These are phyloP conservation scores for Coelopa frigida DNA, from an alignment of 1,140 invertebrate genomes.

Conservation along the genomic window DNA sequence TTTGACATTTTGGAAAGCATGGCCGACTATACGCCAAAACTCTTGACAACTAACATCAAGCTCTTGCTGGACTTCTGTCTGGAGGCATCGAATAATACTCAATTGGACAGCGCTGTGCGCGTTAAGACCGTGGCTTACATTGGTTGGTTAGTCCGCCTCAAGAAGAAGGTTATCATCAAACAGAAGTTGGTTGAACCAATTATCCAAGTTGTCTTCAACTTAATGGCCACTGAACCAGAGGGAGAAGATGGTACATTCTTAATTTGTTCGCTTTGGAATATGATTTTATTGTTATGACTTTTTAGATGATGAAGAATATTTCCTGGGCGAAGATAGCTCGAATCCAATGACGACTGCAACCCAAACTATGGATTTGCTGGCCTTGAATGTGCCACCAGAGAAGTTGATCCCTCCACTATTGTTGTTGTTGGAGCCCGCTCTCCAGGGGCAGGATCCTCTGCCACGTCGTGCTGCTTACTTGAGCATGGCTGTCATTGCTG, in stretches of 20 bases:
- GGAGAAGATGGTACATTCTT: constrained; percentile 13
- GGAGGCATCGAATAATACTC: constrained; percentile 51
- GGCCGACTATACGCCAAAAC: constrained; percentile 56
- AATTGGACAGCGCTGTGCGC: constrained; percentile 53
- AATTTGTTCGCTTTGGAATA: no score
- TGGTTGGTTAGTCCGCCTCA: constrained; percentile 55
- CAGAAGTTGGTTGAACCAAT: constrained; percentile 67
- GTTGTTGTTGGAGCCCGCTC: constrained; percentile 53
- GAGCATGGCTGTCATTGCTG: constrained; percentile 65
- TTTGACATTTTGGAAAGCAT: constrained; percentile 69
- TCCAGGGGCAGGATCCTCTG: constrained; percentile 52
- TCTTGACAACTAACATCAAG: constrained; percentile 60
- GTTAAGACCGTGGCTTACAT: constrained; percentile 62
- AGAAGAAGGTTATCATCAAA: constrained; percentile 69
- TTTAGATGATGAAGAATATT: constrained; percentile 54
- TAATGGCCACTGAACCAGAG: constrained; percentile 56
- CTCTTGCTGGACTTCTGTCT: constrained; percentile 60
- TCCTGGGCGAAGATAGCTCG: constrained; percentile 52
- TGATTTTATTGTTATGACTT: background rate
- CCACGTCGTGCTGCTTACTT: constrained; percentile 64
- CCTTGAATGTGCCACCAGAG: constrained; percentile 68
- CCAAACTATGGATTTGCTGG: constrained; percentile 69
- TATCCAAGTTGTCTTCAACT: constrained; percentile 57
- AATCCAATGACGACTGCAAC: constrained; percentile 59
- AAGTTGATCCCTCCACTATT: constrained; percentile 66